Percentiles rank a stretch among this genome's conserved stretches.
These are phyloP conservation scores for Mactromeris polynyma DNA, from an alignment of 2,888 invertebrate genomes.

Conservation along the genomic window DNA sequence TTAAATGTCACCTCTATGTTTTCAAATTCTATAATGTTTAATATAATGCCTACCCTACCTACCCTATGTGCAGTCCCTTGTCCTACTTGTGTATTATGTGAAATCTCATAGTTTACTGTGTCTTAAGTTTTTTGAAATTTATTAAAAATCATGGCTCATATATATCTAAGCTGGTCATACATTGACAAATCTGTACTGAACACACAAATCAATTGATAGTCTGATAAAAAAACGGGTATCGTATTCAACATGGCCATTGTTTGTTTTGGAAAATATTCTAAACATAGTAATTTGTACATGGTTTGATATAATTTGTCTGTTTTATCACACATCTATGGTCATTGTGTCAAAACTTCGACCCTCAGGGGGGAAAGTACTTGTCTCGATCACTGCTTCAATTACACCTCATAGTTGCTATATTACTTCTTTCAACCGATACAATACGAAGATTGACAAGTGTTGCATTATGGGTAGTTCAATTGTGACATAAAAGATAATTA, in stretches of 20 bases:
- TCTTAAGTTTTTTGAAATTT: neutral
- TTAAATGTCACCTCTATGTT: neutral
- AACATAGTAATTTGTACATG: slow-evolving; percentile 28
- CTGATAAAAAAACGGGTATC: neutral
- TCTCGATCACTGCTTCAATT: neutral
- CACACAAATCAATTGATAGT: neutral
- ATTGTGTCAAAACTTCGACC: slow-evolving; percentile 12
- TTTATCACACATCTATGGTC: slow-evolving; percentile 24
- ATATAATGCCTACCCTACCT: no score
- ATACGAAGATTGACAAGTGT: neutral
- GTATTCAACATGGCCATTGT: neutral
- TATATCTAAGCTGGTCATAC: neutral
- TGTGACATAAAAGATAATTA: slow-evolving; percentile 4
- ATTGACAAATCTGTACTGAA: neutral
- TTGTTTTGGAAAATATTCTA: slow-evolving; percentile 36
- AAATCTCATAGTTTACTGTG: neutral
- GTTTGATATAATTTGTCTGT: slow-evolving; percentile 20
- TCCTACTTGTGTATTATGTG: no score
- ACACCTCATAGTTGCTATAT: neutral
- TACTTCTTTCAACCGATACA: neutral
- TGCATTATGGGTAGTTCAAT: slow-evolving; percentile 10
- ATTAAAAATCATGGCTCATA: neutral
- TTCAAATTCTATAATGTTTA: neutral
- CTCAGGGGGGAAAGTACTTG: slow-evolving; percentile 41
- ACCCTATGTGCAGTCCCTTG: no score